Evolutionary conservation across 1,140 invertebrate genomes (phyloP).

Genomic region (Anoplolepis gracilipes): DNA sequence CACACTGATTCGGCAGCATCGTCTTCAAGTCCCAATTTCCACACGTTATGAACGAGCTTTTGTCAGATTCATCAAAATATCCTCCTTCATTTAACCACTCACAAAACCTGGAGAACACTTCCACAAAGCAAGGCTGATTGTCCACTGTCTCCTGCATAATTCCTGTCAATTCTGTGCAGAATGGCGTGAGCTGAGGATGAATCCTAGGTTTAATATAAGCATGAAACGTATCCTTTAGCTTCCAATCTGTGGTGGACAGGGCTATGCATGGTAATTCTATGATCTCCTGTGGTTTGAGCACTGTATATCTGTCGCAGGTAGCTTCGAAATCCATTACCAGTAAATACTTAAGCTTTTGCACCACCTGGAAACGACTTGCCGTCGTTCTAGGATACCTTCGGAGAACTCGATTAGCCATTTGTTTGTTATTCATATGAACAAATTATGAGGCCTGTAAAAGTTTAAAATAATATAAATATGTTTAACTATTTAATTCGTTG

Average conservation of each 20-base stretch:
- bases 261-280: conserved; percentile 90
- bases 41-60: no score
- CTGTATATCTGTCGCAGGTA: conserved; percentile 84
- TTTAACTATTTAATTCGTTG: neutral
- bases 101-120: no score
- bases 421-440: neutral
- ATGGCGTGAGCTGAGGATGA: no score
- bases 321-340: conserved; percentile 89
- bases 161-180: no score
- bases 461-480: conserved; percentile 15
- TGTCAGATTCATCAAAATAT: no score
- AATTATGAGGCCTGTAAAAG: neutral
- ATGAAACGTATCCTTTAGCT: conserved; percentile 85
- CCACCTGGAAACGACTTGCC: neutral
- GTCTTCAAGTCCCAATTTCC: no score
- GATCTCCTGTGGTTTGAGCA: conserved; percentile 87
- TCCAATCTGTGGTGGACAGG: conserved; percentile 86
- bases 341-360: conserved; percentile 85
- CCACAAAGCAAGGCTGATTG: no score
- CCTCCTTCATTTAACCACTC: no score
- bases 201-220: conserved; percentile 88
- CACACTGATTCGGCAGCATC: no score
- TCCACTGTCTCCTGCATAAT: no score
- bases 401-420: conserved; percentile 77
- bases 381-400: conserved; percentile 53